Conservation (phyloP, 2,113 vertebrate genomes). For the Pterophyllum scalare region DNA sequence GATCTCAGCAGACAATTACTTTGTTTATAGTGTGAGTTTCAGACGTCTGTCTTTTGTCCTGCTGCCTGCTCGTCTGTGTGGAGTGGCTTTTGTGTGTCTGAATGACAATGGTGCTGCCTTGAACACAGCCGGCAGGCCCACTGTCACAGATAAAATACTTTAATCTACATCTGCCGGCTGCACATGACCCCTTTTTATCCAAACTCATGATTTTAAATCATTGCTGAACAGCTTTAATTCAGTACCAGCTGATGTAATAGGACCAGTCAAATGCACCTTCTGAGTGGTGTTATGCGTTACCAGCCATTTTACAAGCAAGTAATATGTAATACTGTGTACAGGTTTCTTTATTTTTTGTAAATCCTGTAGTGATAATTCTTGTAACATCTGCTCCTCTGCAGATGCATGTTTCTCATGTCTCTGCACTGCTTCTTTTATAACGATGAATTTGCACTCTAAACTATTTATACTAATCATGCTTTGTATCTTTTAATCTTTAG, state of each 20-base stretch:
- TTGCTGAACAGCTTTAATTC: not conserved
- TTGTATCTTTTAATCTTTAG: not conserved
- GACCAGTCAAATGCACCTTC: not conserved
- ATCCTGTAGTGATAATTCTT: not conserved
- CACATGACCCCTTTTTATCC: slow-evolving; percentile 1
- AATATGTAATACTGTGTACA: not conserved
- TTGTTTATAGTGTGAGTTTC: slow-evolving; percentile 62
- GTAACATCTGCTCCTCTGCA: not conserved
- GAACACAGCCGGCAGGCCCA: slow-evolving; percentile 39
- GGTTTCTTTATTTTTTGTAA: not conserved
- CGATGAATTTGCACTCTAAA: not conserved
- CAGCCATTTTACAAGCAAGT: not conserved
- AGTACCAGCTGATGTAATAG: not conserved
- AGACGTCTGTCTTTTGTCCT: slow-evolving; percentile 52
- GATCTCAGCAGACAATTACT: slow-evolving; percentile 65
- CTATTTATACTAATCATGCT: no score
- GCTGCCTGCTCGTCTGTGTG: slow-evolving; percentile 66
- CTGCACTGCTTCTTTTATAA: not conserved
- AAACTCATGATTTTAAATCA: not conserved
- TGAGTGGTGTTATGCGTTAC: not conserved
- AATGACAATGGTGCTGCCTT: slow-evolving; percentile 75
- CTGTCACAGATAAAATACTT: slow-evolving; percentile 34
- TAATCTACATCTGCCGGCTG: slow-evolving; percentile 2
- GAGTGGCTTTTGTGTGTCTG: slow-evolving; percentile 49
- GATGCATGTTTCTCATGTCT: not conserved